Percentiles rank a stretch among this genome's conserved stretches.
Evolutionary conservation across 2,797 vertebrate species (phyloP).

Genomic region (Epinephelus coioides): DNA sequence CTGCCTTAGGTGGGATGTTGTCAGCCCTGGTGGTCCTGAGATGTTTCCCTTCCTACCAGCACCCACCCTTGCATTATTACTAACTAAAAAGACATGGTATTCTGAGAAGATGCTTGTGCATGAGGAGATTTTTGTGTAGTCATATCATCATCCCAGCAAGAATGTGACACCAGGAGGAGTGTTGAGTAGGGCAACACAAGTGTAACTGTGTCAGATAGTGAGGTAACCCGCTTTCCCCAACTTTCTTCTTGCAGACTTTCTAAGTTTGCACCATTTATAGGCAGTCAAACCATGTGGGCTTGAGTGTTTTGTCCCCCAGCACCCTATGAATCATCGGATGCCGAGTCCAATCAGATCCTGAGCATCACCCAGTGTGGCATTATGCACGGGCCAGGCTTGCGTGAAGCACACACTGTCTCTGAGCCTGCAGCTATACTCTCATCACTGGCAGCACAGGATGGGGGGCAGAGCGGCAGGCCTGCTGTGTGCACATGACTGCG

Average conservation of each 20-base stretch:
- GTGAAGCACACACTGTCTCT: constrained; percentile 47
- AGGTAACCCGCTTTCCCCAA: background rate
- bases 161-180: background rate
- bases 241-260: constrained; percentile 14
- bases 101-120: background rate
- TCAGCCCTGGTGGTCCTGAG: background rate
- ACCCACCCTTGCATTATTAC: background rate
- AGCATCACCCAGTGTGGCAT: constrained; percentile 55
- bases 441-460: constrained; percentile 68
- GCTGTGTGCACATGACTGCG: constrained; percentile 82
- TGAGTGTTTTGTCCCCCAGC: constrained; percentile 65
- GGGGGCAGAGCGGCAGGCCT: constrained; percentile 69
- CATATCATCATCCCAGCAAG: background rate
- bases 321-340: constrained; percentile 65
- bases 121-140: background rate
- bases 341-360: constrained; percentile 62
- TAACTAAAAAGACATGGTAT: background rate
- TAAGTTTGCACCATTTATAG: constrained; percentile 21
- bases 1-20: constrained; percentile 25
- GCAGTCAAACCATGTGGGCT: constrained; percentile 49
- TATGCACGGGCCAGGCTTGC: constrained; percentile 41
- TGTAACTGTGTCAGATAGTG: background rate
- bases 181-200: background rate
- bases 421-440: constrained; percentile 74
- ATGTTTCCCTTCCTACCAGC: background rate